phyloP scores from a whole-genome alignment of 2,113 vertebrate genomes.

The Pogonocichla stellata region DNA sequence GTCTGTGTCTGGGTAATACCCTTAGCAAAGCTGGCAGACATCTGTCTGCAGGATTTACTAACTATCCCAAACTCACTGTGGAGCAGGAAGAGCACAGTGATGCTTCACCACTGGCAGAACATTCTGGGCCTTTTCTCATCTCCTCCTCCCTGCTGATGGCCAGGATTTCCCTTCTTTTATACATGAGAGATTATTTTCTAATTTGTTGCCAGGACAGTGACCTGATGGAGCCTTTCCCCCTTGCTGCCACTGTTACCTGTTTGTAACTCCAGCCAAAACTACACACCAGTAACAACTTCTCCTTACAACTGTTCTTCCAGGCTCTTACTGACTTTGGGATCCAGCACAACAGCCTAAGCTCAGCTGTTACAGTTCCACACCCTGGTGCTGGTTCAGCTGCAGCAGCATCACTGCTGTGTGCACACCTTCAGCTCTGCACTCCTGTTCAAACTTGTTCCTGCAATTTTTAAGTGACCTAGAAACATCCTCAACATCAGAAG shows the following conservation, averaged over 20 bases:
- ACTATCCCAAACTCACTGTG: background rate
- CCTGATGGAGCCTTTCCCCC: background rate
- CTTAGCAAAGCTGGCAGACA: background rate
- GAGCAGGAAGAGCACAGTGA: background rate
- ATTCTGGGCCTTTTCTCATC: background rate
- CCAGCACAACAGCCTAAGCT: background rate
- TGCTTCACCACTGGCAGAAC: background rate
- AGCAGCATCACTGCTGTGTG: background rate
- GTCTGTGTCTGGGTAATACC: background rate
- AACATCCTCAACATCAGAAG: background rate
- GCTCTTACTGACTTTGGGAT: background rate
- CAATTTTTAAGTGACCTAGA: rapidly evolving
- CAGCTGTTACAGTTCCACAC: background rate
- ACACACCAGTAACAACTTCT: background rate
- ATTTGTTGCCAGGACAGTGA: background rate
- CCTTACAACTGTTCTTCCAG: background rate
- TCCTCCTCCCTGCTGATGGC: background rate
- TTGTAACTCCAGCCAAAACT: background rate
- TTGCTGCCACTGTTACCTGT: background rate
- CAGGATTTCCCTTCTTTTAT: background rate
- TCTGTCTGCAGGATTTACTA: background rate
- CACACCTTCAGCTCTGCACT: background rate
- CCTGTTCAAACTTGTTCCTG: background rate
- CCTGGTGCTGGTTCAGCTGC: background rate
- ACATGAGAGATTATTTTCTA: background rate